Percentiles rank a stretch among this genome's conserved stretches.
phyloP scores from a whole-genome alignment of 2,888 invertebrate species.

The Platycheirus albimanus region DNA sequence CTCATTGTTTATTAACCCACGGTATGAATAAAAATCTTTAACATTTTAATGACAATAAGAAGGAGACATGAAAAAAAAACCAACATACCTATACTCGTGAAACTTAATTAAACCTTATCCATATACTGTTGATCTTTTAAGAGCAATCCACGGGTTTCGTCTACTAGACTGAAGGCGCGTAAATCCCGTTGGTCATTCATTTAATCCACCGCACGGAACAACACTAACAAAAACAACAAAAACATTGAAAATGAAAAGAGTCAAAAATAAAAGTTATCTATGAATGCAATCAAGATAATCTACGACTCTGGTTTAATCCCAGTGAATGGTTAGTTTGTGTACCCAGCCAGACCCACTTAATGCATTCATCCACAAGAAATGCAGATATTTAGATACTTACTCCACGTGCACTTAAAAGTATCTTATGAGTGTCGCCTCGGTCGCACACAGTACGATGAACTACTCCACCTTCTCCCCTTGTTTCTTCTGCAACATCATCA shows the following conservation, averaged over 20 bases:
- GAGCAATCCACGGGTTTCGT: not conserved
- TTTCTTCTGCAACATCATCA: not conserved
- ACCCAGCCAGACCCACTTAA: not conserved
- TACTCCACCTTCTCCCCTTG: slow-evolving; percentile 17
- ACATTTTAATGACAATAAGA: slow-evolving; percentile 52
- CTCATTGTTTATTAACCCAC: slow-evolving; percentile 27
- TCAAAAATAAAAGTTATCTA: slow-evolving; percentile 54
- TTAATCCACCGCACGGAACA: slow-evolving; percentile 63
- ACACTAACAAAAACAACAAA: slow-evolving; percentile 45
- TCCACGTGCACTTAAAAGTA: slow-evolving; percentile 58
- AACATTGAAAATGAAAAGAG: not conserved
- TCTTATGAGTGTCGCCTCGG: slow-evolving; percentile 40
- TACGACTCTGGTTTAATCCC: slow-evolving; percentile 64
- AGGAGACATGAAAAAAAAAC: not conserved
- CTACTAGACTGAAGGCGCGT: slow-evolving; percentile 36
- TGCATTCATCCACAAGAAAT: slow-evolving; percentile 62
- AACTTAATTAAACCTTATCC: slow-evolving; percentile 60
- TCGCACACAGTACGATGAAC: slow-evolving; percentile 55
- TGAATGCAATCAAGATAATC: slow-evolving; percentile 71
- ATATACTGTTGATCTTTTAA: slow-evolving; percentile 30
- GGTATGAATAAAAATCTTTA: slow-evolving; percentile 38
- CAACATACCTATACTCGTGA: not conserved
- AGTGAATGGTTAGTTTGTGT: not conserved
- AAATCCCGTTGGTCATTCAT: slow-evolving; percentile 63
- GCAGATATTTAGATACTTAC: slow-evolving; percentile 71